These are phyloP conservation scores for Acanthurus tractus DNA, from an alignment of 2,797 vertebrate genomes.

Conservation along the genomic window DNA sequence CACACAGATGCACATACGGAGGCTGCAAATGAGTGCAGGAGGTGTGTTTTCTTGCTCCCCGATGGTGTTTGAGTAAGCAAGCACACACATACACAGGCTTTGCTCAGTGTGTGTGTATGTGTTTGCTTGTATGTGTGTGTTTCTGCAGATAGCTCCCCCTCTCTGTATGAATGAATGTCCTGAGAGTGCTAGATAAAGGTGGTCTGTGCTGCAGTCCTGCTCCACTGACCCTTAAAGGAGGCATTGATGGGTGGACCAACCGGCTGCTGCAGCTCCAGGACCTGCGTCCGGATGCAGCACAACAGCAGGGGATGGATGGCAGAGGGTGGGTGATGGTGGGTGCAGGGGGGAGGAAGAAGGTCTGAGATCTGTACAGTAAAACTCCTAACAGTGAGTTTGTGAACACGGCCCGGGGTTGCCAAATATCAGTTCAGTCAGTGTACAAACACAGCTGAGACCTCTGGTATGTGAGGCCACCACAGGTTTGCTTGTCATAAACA, in stretches of 20 bases:
- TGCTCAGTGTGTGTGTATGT: conserved; percentile 53
- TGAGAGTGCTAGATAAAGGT: conserved; percentile 85
- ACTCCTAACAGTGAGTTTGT: neutral
- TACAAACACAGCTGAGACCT: conserved; percentile 47
- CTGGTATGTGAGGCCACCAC: conserved; percentile 28
- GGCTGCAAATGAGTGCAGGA: conserved; percentile 64
- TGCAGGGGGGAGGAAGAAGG: neutral
- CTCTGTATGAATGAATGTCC: conserved; percentile 84
- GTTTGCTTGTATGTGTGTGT: conserved; percentile 51
- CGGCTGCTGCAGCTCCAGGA: conserved; percentile 46
- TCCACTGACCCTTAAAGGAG: conserved; percentile 82
- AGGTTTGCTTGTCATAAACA: conserved; percentile 15
- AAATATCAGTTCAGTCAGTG: conserved; percentile 43
- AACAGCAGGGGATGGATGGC: conserved; percentile 32
- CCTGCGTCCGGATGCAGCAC: conserved; percentile 38
- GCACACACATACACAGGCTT: conserved; percentile 59
- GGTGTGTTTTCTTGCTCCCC: conserved; percentile 78
- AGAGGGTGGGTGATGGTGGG: neutral
- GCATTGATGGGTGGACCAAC: conserved; percentile 81
- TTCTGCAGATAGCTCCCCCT: conserved; percentile 66
- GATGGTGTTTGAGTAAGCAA: conserved; percentile 72
- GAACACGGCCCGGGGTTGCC: conserved; percentile 15
- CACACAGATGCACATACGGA: conserved; percentile 50
- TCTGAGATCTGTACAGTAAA: conserved; percentile 30
- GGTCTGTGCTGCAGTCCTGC: conserved; percentile 82